Percentiles rank a stretch among this genome's conserved stretches.
phyloP scores from a whole-genome alignment of 2,797 vertebrate genomes.

The Hoplostethus mediterraneus region DNA sequence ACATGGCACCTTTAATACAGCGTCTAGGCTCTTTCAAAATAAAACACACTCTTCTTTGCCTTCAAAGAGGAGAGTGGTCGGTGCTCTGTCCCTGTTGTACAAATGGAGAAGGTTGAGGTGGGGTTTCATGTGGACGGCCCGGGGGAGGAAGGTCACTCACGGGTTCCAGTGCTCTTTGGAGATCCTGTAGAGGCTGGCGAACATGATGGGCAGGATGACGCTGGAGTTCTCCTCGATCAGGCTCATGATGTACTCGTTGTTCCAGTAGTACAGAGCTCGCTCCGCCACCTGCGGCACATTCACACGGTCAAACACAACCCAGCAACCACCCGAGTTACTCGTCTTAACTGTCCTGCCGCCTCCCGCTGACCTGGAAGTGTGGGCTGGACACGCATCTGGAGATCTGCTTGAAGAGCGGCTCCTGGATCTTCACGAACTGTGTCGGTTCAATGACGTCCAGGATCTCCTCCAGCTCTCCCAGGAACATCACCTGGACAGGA shows the following conservation, averaged over 20 bases:
- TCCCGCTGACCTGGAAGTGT: slow-evolving; percentile 93
- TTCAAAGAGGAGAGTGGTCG: no score
- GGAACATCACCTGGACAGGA: slow-evolving; percentile 92
- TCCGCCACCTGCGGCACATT: slow-evolving; percentile 91
- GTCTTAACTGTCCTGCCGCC: no score
- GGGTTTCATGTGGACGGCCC: no score
- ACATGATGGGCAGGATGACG: slow-evolving; percentile 99
- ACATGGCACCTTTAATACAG: no score
- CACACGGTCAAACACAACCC: no score
- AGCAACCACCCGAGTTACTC: no score
- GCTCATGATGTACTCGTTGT: slow-evolving; percentile 99
- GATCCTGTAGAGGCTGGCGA: slow-evolving; percentile 98
- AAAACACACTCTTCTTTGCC: no score
- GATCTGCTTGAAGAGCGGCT: slow-evolving; percentile 99
- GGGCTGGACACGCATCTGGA: slow-evolving; percentile 98
- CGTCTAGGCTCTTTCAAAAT: no score
- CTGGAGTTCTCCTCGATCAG: slow-evolving; percentile 99
- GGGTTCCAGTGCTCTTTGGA: slow-evolving; percentile 99
- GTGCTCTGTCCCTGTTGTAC: no score
- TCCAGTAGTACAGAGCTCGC: slow-evolving; percentile 98
- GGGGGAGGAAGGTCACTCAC: slow-evolving; percentile 81
- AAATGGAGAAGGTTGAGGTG: neutral
- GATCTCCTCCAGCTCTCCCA: slow-evolving; percentile 98
- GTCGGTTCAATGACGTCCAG: slow-evolving; percentile 98
- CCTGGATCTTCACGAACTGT: slow-evolving; percentile 98